Percentiles rank a stretch among this genome's conserved stretches.
Conservation (phyloP, 2,113 vertebrate species). For the Hippopotamus amphibius region DNA sequence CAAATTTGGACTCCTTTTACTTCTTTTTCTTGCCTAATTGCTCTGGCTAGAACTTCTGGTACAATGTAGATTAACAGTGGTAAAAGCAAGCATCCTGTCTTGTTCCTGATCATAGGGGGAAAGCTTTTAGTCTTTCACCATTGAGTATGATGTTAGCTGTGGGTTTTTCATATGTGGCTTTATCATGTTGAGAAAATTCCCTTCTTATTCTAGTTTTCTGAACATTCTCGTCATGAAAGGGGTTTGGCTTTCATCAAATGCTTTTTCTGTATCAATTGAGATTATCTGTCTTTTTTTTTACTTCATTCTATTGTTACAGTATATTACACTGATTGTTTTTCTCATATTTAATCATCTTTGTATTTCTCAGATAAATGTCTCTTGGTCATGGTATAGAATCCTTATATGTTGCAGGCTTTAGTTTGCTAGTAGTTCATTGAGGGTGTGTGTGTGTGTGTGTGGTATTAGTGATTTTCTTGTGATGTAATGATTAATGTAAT, state of each 20-base stretch:
- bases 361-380: slow-evolving; percentile 18
- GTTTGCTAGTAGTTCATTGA: neutral
- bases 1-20: neutral
- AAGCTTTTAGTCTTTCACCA: neutral
- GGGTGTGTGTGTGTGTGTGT: neutral
- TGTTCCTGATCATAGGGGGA: neutral
- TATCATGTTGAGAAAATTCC: neutral
- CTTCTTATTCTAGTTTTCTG: slow-evolving; percentile 21
- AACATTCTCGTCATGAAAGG: neutral
- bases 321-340: neutral
- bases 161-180: neutral
- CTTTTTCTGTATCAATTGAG: neutral
- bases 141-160: neutral
- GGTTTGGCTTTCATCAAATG: neutral
- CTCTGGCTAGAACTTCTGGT: neutral
- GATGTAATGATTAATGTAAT: neutral
- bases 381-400: neutral
- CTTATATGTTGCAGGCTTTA: neutral
- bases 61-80: neutral
- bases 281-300: neutral
- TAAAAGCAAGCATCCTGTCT: neutral
- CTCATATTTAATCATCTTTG: slow-evolving; percentile 10
- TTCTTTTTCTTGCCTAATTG: slow-evolving; percentile 31
- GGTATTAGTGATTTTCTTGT: slow-evolving; percentile 10
- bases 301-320: neutral